These are phyloP conservation scores for Microcebus murinus DNA, from an alignment of 2,113 vertebrate genomes.

Conservation along the genomic window DNA sequence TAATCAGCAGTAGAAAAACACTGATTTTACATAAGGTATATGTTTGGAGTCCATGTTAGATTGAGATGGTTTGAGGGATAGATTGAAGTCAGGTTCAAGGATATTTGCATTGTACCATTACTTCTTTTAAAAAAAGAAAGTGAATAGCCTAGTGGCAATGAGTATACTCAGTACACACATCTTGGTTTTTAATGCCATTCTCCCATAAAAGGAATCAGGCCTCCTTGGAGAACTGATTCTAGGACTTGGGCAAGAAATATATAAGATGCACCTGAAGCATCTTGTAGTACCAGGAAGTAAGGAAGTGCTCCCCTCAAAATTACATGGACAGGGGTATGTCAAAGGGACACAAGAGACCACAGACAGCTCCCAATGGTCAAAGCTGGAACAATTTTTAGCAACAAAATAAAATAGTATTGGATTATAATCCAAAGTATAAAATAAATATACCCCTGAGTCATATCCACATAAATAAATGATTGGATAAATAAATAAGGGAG, in stretches of 20 bases:
- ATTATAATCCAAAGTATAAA: not conserved
- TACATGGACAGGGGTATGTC: not conserved
- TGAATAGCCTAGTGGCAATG: not conserved
- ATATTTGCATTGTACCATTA: not conserved
- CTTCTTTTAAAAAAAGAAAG: not conserved
- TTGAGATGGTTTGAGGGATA: not conserved
- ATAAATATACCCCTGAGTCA: not conserved
- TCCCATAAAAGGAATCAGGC: not conserved
- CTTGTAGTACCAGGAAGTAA: not conserved
- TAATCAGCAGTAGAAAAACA: not conserved
- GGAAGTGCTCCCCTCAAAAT: not conserved
- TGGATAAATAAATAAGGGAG: not conserved
- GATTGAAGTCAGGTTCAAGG: not conserved
- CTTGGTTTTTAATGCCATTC: not conserved
- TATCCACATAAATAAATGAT: not conserved
- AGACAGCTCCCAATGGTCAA: not conserved
- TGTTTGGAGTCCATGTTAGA: not conserved
- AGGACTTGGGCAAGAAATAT: not conserved
- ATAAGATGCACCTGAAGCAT: not conserved
- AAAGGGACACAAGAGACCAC: not conserved
- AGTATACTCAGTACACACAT: not conserved
- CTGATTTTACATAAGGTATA: not conserved
- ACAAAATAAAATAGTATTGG: not conserved
- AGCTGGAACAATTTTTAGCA: not conserved
- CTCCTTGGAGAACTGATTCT: not conserved